phyloP scores from a whole-genome alignment of 2,797 vertebrate species.

The Sebastes baramenuke region DNA sequence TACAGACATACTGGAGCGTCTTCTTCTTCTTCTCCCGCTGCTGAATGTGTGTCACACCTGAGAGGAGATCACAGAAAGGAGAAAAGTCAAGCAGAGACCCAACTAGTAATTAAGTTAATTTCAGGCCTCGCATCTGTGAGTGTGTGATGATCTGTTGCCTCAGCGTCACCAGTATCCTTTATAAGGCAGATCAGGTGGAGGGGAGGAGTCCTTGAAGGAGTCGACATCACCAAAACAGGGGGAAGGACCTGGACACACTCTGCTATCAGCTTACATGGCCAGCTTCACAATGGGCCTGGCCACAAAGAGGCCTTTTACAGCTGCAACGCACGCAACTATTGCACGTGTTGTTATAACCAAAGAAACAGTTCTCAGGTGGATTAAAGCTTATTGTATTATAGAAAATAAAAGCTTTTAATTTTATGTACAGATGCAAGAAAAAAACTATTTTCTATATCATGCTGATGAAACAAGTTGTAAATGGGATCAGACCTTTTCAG shows the following conservation, averaged over 20 bases:
- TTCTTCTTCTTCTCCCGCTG: conserved; percentile 27
- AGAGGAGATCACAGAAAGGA: conserved; percentile 5
- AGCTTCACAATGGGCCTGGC: conserved; percentile 55
- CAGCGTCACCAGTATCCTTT: conserved; percentile 73
- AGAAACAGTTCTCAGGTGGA: background rate
- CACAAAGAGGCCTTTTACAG: conserved; percentile 68
- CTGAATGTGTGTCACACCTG: conserved; percentile 33
- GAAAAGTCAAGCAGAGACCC: conserved; percentile 12
- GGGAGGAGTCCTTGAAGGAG: conserved; percentile 76
- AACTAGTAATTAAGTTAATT: conserved; percentile 23
- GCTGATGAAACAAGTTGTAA: background rate
- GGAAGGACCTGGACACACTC: conserved; percentile 56
- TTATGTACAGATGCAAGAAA: too few relatives aligned
- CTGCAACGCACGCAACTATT: conserved; percentile 8
- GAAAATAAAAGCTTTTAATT: background rate
- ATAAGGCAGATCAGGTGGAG: conserved; percentile 75
- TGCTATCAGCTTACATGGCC: conserved; percentile 68
- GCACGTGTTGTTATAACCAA: background rate
- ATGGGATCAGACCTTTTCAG: background rate
- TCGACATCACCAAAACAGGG: conserved; percentile 73
- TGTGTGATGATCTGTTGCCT: conserved; percentile 58
- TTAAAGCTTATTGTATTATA: background rate
- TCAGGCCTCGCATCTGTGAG: conserved; percentile 41
- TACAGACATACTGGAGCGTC: conserved; percentile 85
- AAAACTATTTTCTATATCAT: background rate